Base-by-base conservation (phyloP, 2,888 invertebrate species). In the Hirtodrosophila confusa region DNA sequence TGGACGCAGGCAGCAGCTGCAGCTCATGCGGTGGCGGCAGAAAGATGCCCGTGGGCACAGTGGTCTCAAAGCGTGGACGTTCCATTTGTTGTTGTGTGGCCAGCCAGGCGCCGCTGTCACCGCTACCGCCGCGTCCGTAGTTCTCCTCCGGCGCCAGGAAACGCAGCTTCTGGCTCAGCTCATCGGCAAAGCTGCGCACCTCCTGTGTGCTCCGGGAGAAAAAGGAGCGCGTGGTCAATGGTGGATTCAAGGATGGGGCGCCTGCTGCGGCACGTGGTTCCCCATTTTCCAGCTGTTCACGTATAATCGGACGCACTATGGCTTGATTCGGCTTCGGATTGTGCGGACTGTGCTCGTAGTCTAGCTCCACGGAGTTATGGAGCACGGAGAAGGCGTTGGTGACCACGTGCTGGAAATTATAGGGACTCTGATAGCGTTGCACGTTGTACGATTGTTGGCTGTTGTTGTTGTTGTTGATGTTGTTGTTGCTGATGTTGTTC, bases 11-110 rank as follows among this genome's bases (percentile, higher is more conserved):
- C 55, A 90, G 69, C 71, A 90, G 89, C 23, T 84, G 86, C 61
- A 90, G 75, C 48, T 91, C 91, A 6, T 95, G 95, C 41, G 96
- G 95, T 4, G 97, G 96, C 86, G 95, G 94, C 71, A 96, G 91
- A 89, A 96, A 97, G 82, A 94, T 94, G 3, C 97, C 97, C 51
- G 94, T 94, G 79, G 95, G 95, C 41, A 97, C 97, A 0, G 96
- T 96, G 8, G 96, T 96, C 71, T 96, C 94, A 88, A 97, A 97
- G 8, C 96, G 94, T 62, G 94, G 94, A 64, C 93, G 91, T 47
- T 91, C 92, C 41, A 82, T 72, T 40, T 60, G 63, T 1, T 55
- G 89, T 7, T 17, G 17, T 17, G 91, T 5, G 23, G 66, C 56
- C n/a, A 57, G 27, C 62, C 69, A 78, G 62, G 64, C 65, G 41